phyloP scores from a whole-genome alignment of 2,888 invertebrate species.

The Trilocha varians region DNA sequence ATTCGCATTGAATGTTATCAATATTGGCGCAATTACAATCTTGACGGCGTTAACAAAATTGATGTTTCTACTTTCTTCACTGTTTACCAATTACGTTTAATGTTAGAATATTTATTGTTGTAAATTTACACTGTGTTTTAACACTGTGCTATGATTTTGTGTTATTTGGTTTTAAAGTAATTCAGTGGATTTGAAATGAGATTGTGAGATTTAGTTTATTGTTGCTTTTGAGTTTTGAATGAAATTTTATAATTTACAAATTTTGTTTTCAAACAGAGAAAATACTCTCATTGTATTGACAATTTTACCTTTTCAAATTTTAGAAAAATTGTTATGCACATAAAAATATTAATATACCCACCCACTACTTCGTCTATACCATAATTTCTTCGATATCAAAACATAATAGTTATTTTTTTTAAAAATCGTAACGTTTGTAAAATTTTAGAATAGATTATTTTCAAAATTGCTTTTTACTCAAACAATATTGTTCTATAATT shows the following conservation, averaged over 20 bases:
- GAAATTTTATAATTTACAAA: conserved; percentile 28
- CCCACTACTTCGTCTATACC: no score
- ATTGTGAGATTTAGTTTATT: conserved; percentile 42
- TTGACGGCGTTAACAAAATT: conserved; percentile 33
- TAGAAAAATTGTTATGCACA: no score
- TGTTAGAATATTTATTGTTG: not conserved
- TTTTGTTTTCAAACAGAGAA: no score
- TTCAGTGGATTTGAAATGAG: conserved; percentile 45
- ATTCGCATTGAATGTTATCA: conserved; percentile 12
- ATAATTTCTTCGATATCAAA: no score
- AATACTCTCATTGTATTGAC: no score
- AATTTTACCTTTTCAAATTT: no score
- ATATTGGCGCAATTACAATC: conserved; percentile 13
- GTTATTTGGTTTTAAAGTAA: conserved; percentile 30
- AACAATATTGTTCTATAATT: no score
- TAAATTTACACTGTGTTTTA: not conserved
- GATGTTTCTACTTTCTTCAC: conserved; percentile 35
- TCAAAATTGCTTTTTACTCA: no score
- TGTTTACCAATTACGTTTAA: conserved; percentile 15
- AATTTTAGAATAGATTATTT: no score
- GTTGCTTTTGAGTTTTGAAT: conserved; percentile 37
- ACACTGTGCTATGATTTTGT: conserved; percentile 7
- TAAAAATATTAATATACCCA: no score
- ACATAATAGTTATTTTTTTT: no score
- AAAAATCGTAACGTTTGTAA: no score